These are phyloP conservation scores for Crotophaga sulcirostris DNA, from an alignment of 2,113 vertebrate genomes.

Conservation along the genomic window DNA sequence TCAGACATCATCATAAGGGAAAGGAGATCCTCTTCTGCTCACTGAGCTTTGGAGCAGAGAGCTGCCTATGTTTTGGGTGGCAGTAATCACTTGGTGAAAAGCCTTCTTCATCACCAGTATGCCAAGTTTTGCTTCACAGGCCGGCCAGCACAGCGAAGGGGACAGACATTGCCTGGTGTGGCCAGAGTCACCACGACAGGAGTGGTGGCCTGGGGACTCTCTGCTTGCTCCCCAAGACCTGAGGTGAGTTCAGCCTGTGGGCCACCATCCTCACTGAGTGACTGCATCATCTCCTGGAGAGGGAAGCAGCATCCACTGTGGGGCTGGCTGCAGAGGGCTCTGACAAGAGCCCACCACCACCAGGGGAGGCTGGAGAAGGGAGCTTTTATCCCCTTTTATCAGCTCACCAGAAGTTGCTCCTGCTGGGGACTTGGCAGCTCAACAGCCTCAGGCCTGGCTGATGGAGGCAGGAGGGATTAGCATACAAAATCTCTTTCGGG, in stretches of 20 bases:
- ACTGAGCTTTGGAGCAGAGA: background rate
- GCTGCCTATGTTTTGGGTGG: background rate
- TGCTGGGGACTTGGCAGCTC: background rate
- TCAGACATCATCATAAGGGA: background rate
- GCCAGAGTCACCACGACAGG: background rate
- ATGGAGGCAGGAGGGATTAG: conserved; percentile 4
- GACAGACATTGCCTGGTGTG: background rate
- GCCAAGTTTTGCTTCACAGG: background rate
- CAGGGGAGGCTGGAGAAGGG: background rate
- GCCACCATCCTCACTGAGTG: background rate
- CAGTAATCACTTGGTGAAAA: background rate
- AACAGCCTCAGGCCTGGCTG: background rate
- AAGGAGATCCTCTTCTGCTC: background rate
- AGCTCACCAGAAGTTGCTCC: background rate
- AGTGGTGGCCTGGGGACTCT: background rate
- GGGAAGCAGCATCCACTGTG: background rate
- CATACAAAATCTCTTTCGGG: background rate
- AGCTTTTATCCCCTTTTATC: background rate
- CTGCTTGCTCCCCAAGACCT: background rate
- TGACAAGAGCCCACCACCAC: background rate
- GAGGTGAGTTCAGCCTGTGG: background rate
- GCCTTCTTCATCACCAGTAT: fast-evolving
- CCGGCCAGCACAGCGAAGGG: background rate
- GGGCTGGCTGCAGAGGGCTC: background rate
- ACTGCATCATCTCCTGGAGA: background rate